These are phyloP conservation scores for Drosophila kanekoi DNA, from an alignment of 2,888 invertebrate species.

Conservation along the genomic window DNA sequence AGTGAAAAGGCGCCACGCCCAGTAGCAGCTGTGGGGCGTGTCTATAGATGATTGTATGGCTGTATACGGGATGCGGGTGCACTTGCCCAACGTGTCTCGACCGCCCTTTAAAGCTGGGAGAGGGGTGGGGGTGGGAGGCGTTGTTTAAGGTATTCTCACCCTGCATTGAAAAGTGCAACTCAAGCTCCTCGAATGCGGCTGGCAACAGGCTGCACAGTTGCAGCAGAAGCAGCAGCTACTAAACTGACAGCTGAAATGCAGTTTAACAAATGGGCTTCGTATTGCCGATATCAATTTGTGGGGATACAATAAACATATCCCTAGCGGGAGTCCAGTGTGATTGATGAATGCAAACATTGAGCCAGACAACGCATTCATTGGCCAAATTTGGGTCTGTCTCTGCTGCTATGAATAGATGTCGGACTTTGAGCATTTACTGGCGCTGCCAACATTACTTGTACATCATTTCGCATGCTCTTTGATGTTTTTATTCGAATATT, in stretches of 20 bases:
- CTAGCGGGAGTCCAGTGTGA: background rate
- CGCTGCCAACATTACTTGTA: background rate
- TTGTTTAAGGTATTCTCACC: conserved; percentile 16
- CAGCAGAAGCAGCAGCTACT: conserved; percentile 4
- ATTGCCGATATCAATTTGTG: conserved; percentile 6
- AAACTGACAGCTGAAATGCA: background rate
- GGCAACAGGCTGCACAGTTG: background rate
- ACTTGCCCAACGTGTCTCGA: conserved; percentile 4
- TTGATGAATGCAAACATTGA: conserved; percentile 10
- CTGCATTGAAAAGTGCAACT: conserved; percentile 1
- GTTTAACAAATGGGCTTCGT: conserved; percentile 4
- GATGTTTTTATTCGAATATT: too few relatives aligned
- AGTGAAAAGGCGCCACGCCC: conserved; percentile 58
- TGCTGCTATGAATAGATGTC: too few relatives aligned
- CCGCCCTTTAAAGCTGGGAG: conserved; percentile 23
- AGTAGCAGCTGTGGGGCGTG: conserved; percentile 13
- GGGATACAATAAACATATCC: conserved; percentile 1
- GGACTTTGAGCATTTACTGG: too few relatives aligned
- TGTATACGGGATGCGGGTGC: background rate
- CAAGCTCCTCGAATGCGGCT: conserved; percentile 1
- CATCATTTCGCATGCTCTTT: too few relatives aligned
- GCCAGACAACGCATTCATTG: background rate
- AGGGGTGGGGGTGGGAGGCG: too few relatives aligned
- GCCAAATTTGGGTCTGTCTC: background rate
- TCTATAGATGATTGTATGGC: conserved; percentile 1